Base-by-base conservation (phyloP, 1,140 invertebrate genomes). In the Tetramorium simillimum region DNA sequence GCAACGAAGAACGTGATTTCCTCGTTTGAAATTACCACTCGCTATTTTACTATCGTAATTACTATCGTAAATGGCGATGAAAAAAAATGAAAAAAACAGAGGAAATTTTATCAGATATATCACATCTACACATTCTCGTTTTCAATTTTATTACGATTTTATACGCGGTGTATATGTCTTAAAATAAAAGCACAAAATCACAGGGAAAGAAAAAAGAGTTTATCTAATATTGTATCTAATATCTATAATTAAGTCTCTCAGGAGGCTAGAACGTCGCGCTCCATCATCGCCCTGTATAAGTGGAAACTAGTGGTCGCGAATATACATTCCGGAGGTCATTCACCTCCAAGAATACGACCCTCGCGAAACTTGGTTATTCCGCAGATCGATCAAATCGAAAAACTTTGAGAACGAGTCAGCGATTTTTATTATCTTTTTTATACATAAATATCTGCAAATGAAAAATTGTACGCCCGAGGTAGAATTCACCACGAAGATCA, bases 321-420 rank as follows among this genome's bases (percentile, higher is more conserved):
- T 75, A 4, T 49, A 76, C 40, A 14, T 53, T 69, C n/a, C 33
- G 14, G 43, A 24, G 77, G 63, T 81, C 63, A 18, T 69, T 81
- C 63, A 81, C 63, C 77, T 70, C 14, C 40, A 53, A 51, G 63
- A 81, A 70, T 40, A 14, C 63, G 33, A 53, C 63, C 28, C 33
- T 81, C 14, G 33, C 6, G 3, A 40, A 70, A 53, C 56, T 70
- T 81, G 6, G 40, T 65, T 63, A 65, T 67, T 65, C 60, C 40
- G 24, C 16, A 16, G 18, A 65, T 78, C 43, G 58, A 78, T 78
- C 18, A 43, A 65, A 43, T 76, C 16, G 33, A 9, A 60, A 60
- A 76, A 40, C 33, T 60, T 60, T 1, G 33, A 28, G 24, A 78
- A 21, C 21, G 53, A 33, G 7, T 46, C 5, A 65, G 18, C 58